Base-by-base conservation (phyloP, 1,140 invertebrate genomes). In the Mercenaria mercenaria region DNA sequence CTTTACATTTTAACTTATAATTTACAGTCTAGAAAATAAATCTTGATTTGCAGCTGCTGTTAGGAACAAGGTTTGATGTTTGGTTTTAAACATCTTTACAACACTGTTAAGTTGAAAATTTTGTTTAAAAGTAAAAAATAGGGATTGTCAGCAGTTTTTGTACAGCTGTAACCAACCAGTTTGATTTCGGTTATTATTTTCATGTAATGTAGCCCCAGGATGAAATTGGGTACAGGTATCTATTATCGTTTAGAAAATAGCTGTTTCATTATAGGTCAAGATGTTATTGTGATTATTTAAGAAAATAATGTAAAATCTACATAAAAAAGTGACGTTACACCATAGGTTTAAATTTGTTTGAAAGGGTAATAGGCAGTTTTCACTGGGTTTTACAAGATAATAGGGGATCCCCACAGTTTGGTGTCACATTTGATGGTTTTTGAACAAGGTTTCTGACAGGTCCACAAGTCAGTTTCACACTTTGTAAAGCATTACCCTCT, bases 331-430 rank as follows among this genome's bases (percentile, higher is more conserved):
- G 34, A 20, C 13, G 39, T 72, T 39, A 37, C 32, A 72, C 26
- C 26, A 39, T 39, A 23, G 29, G 32, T 18, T 37, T 15, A 39
- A 10, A 39, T 39, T 72, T 37, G 1, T 47, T 37, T 39, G 11
- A 72, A 39, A 39, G 37, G 67, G 15, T 39, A 72, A 72, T 72
- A 72, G 39, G 67, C 37, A 41, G 26, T 72, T 39, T 72, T 72
- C 59, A 26, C 59, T 29, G 15, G 10, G 67, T 39, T 37, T 72
- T 39, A 72, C 37, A 64, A 72, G 67, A 20, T 72, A 72, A 72
- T 37, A 15, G 23, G 15, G 67, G 18, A 20, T 34, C 67, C 67
- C 67, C n/a, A 39, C 39, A 41, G 67, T 37, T 64, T 4, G 15
- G 3, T 64, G 26, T 64, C 59, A 64, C 20, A 64, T 64, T 72